Base-by-base conservation (phyloP, 2,888 invertebrate genomes). In the Blastobasis adustella region DNA sequence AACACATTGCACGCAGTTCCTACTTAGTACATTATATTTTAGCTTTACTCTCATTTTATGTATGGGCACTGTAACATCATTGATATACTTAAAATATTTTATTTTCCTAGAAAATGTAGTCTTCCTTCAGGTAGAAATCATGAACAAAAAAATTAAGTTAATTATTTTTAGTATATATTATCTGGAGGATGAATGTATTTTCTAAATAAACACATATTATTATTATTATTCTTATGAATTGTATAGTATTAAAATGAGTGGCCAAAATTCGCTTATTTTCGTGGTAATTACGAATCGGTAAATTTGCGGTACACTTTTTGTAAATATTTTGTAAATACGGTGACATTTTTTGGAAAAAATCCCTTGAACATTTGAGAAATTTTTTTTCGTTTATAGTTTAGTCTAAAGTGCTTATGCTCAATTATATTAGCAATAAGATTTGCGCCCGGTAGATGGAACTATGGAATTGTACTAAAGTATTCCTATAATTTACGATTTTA, bases 1-100 rank as follows among this genome's bases (percentile, higher is more conserved):
- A 77, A 78, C 82, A 84, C 74, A 71, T 69, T 76, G 85, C 87
- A 82, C 84, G 82, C 86, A 88, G 87, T 88, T 88, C 87, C 87
- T 88, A 88, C 73, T 82, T 86, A 87, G 84, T 69, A 82, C 81
- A 77, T 82, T 72, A 70, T 65, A 67, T 69, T 76, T 79, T 80
- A 85, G 82, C 70, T 75, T 76, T 80, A 82, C 59, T 73, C 72
- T 75, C 65, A 61, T 61, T 67, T 55, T 23, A 23, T 23, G 23
- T 23, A 23, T 23, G 23, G 61, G 63, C 68, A 58, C 70, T 57
- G 58, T 70, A 71, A 68, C 68, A 62, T 50, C 5, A 9, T 49
- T 49, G 46, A 49, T 40, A 50, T 44, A 44, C 23, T 39, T 36
- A 10, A 23, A 46, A 49, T 55, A 52, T 51, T 59, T 61, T 58